phyloP scores from a whole-genome alignment of 2,888 invertebrate genomes.

The Masnerella sp. region DNA sequence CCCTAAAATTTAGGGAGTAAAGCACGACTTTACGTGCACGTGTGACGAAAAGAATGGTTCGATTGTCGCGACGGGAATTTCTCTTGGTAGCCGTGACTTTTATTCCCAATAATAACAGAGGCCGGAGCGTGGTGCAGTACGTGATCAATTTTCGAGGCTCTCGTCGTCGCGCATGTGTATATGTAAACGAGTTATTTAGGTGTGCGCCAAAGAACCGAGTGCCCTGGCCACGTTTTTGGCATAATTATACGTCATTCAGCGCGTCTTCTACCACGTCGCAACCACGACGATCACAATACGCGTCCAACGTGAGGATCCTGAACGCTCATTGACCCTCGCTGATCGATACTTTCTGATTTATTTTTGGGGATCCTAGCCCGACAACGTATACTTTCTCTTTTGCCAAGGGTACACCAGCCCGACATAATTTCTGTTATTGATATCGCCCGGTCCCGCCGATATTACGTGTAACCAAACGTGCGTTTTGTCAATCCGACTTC shows the following conservation, averaged over 20 bases:
- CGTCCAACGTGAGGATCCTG: constrained; percentile 49
- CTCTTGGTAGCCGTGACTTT: constrained; percentile 77
- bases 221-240: constrained; percentile 73
- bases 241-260: constrained; percentile 74
- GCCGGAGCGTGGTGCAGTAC: constrained; percentile 68
- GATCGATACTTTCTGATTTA: constrained; percentile 57
- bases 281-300: constrained; percentile 68
- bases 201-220: constrained; percentile 39
- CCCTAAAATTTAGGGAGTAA: no score
- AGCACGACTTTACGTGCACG: no score
- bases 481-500: constrained; percentile 39
- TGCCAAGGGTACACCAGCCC: constrained; percentile 17
- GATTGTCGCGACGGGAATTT: constrained; percentile 74
- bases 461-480: constrained; percentile 5
- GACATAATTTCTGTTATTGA: constrained; percentile 52
- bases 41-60: constrained; percentile 62
- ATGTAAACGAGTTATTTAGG: constrained; percentile 32
- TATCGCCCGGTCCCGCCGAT: constrained; percentile 19
- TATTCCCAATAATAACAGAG: constrained; percentile 78
- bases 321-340: constrained; percentile 44
- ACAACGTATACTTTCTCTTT: constrained; percentile 58
- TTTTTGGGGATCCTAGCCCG: constrained; percentile 42
- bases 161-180: constrained; percentile 42
- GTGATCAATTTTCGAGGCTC: constrained; percentile 75
- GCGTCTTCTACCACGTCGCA: constrained; percentile 59